A percentile compares a stretch with the other conserved stretches of the same genome.
Conservation (phyloP, 2,113 vertebrate genomes). For the Cervus canadensis region DNA sequence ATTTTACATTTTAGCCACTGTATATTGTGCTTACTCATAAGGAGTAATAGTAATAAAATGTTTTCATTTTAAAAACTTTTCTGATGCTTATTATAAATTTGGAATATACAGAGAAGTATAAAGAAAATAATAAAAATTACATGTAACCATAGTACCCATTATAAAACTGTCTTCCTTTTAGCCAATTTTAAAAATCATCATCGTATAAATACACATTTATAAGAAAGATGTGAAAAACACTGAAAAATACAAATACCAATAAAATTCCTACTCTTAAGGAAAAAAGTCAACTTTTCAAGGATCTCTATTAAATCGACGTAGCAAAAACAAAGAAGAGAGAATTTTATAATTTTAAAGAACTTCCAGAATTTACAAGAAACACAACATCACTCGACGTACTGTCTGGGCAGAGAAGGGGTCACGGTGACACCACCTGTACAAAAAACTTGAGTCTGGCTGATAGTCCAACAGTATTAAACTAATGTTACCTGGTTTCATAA, state of each 20-base stretch:
- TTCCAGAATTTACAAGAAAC: neutral
- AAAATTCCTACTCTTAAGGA: neutral
- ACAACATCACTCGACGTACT: neutral
- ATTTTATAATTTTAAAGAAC: neutral
- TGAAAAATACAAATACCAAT: neutral
- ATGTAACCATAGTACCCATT: neutral
- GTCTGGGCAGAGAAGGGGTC: neutral
- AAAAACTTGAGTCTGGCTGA: neutral
- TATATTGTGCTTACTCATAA: neutral
- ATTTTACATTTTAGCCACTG: neutral
- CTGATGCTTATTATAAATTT: neutral
- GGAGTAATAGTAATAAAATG: neutral
- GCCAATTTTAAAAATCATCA: neutral
- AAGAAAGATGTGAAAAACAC: neutral
- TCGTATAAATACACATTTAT: neutral
- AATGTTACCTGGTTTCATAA: neutral
- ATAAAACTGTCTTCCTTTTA: neutral
- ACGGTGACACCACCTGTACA: neutral
- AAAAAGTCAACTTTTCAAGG: neutral
- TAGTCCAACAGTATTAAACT: neutral
- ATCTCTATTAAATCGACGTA: neutral
- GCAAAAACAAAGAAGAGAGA: neutral
- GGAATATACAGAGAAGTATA: conserved; percentile 28
- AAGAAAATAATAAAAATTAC: neutral
- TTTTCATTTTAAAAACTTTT: neutral